Evolutionary conservation across 2,888 invertebrate species (phyloP).

Genomic region (Ennomos fuscantarius): DNA sequence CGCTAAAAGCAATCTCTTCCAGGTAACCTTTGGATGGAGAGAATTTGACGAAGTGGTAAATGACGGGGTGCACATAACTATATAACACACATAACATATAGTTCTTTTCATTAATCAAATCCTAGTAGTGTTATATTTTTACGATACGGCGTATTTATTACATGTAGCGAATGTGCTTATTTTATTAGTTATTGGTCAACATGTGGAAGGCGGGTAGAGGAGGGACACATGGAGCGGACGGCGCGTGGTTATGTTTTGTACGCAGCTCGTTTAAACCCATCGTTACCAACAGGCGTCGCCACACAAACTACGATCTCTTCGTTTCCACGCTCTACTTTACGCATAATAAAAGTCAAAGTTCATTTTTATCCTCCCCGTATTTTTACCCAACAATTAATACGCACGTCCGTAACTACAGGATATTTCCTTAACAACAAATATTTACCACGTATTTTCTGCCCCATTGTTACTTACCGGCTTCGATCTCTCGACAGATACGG

Average conservation of each 20-base stretch:
- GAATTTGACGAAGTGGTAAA: too few relatives aligned
- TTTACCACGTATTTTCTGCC: conserved; percentile 50
- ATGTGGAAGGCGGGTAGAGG: conserved; percentile 38
- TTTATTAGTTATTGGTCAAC: conserved; percentile 50
- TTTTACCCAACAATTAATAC: conserved; percentile 23
- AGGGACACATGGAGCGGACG: conserved; percentile 32
- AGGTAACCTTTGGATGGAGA: too few relatives aligned
- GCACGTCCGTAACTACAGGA: conserved; percentile 31
- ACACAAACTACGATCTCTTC: conserved; percentile 65
- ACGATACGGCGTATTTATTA: conserved; percentile 31
- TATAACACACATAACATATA: too few relatives aligned
- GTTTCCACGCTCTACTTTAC: conserved; percentile 65
- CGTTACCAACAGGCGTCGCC: conserved; percentile 69
- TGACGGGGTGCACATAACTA: too few relatives aligned
- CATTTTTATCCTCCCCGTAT: conserved; percentile 35
- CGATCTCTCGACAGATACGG: conserved; percentile 65
- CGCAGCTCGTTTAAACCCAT: conserved; percentile 65
- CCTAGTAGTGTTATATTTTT: neutral
- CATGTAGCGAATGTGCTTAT: conserved; percentile 30
- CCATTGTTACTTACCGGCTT: conserved; percentile 57
- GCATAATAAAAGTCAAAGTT: conserved; percentile 50
- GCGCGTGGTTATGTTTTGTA: conserved; percentile 63
- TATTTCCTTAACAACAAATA: conserved; percentile 45
- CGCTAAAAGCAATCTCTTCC: too few relatives aligned
- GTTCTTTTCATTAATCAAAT: too few relatives aligned